Conservation (phyloP, 2,888 invertebrate genomes). For the Acronicta psi region DNA sequence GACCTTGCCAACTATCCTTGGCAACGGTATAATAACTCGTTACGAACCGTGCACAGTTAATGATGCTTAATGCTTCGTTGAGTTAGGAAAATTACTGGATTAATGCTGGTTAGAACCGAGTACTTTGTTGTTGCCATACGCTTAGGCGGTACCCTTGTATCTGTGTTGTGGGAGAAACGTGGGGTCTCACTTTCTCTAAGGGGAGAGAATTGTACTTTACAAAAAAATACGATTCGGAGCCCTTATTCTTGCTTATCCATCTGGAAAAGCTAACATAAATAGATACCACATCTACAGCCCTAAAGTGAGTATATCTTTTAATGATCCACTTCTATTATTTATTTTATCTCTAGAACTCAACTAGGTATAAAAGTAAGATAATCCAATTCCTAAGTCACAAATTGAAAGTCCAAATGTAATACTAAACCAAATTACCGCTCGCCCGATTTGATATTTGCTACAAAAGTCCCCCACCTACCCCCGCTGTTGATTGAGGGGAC, state of each 20-base stretch:
- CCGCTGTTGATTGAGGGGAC: slow-evolving; percentile 48
- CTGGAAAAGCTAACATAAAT: slow-evolving; percentile 2
- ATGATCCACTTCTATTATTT: slow-evolving; percentile 9
- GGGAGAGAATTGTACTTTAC: slow-evolving; percentile 19
- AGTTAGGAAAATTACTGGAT: slow-evolving; percentile 58
- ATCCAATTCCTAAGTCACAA: slow-evolving; percentile 48
- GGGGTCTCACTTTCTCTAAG: background rate
- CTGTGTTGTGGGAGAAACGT: slow-evolving; percentile 14
- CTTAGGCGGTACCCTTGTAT: slow-evolving; percentile 20
- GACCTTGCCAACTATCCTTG: slow-evolving; percentile 58
- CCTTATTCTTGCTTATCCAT: slow-evolving; percentile 10
- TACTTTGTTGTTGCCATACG: slow-evolving; percentile 43
- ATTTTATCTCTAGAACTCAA: slow-evolving; percentile 32
- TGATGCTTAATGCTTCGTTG: slow-evolving; percentile 60
- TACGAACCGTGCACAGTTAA: slow-evolving; percentile 48
- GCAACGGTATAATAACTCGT: slow-evolving; percentile 46
- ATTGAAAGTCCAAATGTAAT: slow-evolving; percentile 57
- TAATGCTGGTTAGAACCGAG: slow-evolving; percentile 40
- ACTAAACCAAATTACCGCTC: slow-evolving; percentile 50
- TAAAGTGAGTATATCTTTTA: slow-evolving; percentile 7
- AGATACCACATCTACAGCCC: slow-evolving; percentile 20
- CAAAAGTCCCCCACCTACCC: slow-evolving; percentile 35
- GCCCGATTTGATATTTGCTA: slow-evolving; percentile 55
- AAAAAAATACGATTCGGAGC: slow-evolving; percentile 25
- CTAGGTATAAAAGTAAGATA: slow-evolving; percentile 23